phyloP scores from a whole-genome alignment of 1,140 invertebrate genomes.

The Argopecten irradians region DNA sequence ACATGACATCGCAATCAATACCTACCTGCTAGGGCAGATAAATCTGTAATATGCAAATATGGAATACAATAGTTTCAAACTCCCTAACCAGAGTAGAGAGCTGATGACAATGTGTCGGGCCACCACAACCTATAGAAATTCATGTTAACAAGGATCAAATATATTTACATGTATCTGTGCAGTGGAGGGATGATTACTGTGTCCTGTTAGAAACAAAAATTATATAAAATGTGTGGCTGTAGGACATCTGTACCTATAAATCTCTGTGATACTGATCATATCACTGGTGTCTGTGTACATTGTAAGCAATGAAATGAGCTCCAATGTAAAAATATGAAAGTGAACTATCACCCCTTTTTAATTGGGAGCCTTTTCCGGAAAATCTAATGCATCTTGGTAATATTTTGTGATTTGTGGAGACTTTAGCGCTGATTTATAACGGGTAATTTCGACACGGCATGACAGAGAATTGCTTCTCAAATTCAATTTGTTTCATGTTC shows the following conservation, averaged over 20 bases:
- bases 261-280: background rate
- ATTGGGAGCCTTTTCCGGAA: background rate
- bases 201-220: background rate
- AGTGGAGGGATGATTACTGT: background rate
- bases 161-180: too few relatives aligned
- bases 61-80: too few relatives aligned
- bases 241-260: background rate
- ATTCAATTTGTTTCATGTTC: slow-evolving; percentile 23
- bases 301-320: background rate
- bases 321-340: slow-evolving; percentile 10
- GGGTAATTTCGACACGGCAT: background rate
- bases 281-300: background rate
- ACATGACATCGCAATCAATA: too few relatives aligned
- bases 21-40: too few relatives aligned
- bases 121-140: too few relatives aligned
- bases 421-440: slow-evolving; percentile 7
- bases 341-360: background rate
- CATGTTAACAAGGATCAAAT: too few relatives aligned
- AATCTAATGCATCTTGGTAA: slow-evolving; percentile 1
- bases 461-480: slow-evolving; percentile 21
- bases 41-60: too few relatives aligned
- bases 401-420: slow-evolving; percentile 16
- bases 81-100: too few relatives aligned
- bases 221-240: background rate
- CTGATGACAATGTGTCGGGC: too few relatives aligned